Evolutionary conservation across 2,888 invertebrate genomes (phyloP), one percentile per base, ranked within the genome.

Genomic region (Drosophila seclusa): DNA sequence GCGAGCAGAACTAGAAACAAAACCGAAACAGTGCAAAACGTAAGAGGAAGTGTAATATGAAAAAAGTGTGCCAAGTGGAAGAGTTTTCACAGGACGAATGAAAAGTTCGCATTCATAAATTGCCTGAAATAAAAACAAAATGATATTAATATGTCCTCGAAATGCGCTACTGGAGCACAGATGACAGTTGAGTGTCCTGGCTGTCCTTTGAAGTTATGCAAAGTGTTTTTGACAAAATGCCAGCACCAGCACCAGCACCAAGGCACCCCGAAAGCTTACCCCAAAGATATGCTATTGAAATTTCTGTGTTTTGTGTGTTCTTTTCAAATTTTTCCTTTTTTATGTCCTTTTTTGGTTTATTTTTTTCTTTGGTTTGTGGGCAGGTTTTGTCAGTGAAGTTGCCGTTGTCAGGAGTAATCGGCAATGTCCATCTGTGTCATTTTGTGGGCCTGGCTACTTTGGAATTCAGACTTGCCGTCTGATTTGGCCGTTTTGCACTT

Each of bases 391-490:
- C 63, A 32, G 76, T 58, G 66, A 67, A 70, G 64, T 78, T 71
- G 67, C 61, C 62, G 76, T 50, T 77, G 65, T 72, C 65, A 77
- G 62, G 52, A 68, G 71, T 83, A 84, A 89, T 89, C 87, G 75
- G 65, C 65, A 61, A 76, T 82, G 83, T 82, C 88, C 80, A 84
- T 84, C 90, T 82, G 75, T 73, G 90, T 73, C 89, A 67, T 66
- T 80, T 83, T 74, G 83, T 73, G 73, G 54, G 68, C 60, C 66
- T 42, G 38, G 49, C 82, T 66, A 68, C 63, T 69, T 68, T 68
- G 42, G 65, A 68, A 72, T 72, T 63, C 65, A 68, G 78, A 68
- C 60, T 62, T 36, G 73, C 45, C 34, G 50, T 66, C 67, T 67
- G 59, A 83, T 80, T 73, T 76, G 65, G 54, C 74, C 72, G 63